phyloP scores from a whole-genome alignment of 2,113 vertebrate species.

The Butorides virescens region DNA sequence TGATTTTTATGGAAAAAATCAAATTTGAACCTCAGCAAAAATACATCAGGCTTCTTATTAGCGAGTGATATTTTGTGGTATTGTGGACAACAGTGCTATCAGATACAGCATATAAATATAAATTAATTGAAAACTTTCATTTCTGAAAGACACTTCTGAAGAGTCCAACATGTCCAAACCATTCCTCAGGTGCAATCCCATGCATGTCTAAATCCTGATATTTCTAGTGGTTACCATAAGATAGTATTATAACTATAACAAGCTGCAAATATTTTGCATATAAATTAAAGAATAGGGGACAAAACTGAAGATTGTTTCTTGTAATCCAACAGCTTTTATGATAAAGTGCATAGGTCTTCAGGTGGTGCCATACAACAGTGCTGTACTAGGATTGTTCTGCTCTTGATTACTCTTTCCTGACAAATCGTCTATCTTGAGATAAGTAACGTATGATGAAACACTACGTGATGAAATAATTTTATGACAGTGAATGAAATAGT shows the following conservation, averaged over 20 bases:
- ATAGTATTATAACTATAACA: not conserved
- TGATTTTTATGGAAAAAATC: not conserved
- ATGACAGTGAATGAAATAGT: not conserved
- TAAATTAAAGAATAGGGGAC: not conserved
- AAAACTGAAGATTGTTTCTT: not conserved
- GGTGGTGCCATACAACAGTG: not conserved
- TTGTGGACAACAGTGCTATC: not conserved
- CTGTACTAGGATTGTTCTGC: not conserved
- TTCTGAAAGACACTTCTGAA: not conserved
- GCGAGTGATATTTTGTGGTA: not conserved
- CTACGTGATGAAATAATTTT: not conserved
- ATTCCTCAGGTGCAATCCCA: not conserved
- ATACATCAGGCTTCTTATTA: not conserved
- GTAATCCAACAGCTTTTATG: not conserved
- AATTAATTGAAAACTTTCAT: not conserved
- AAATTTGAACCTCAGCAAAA: not conserved
- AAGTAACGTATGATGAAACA: not conserved
- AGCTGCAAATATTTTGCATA: not conserved
- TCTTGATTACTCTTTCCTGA: not conserved
- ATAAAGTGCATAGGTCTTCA: not conserved
- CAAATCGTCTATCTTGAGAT: not conserved
- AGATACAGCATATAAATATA: not conserved
- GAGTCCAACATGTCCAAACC: not conserved
- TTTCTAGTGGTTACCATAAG: not conserved
- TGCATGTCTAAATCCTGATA: not conserved